Evolutionary conservation across 2,113 vertebrate genomes (phyloP).

Genomic region (Pangasianodon hypophthalmus): DNA sequence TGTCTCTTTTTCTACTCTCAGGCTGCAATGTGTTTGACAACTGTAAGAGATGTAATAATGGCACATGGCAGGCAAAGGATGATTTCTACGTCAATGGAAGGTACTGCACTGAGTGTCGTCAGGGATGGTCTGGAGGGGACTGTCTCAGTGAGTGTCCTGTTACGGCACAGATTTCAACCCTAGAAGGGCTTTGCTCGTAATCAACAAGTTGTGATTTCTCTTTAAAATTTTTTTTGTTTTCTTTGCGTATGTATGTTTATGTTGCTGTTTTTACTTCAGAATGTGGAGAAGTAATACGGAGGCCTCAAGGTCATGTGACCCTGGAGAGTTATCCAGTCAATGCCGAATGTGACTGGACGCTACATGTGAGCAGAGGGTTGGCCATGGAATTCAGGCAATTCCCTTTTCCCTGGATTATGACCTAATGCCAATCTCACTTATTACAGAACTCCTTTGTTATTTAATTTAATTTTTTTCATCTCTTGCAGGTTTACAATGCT

Average conservation of each 20-base stretch:
- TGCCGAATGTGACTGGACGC: conserved; percentile 85
- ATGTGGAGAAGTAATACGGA: conserved; percentile 81
- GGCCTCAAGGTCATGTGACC: conserved; percentile 81
- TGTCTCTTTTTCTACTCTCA: conserved; percentile 38
- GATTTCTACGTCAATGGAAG: conserved; percentile 88
- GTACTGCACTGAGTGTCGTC: conserved; percentile 85
- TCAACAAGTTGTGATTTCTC: not conserved
- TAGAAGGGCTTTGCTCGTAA: not conserved
- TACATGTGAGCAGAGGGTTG: conserved; percentile 76
- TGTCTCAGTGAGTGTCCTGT: conserved; percentile 84
- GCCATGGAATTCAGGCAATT: conserved; percentile 82
- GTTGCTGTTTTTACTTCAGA: conserved; percentile 65
- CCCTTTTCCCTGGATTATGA: not conserved
- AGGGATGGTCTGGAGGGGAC: conserved; percentile 91
- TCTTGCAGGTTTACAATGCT: conserved; percentile 81
- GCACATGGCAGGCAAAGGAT: conserved; percentile 85
- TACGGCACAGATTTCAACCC: not conserved
- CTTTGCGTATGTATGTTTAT: not conserved
- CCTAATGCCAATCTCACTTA: not conserved
- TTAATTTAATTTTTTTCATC: not conserved
- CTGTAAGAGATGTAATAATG: conserved; percentile 88
- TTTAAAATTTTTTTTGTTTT: not conserved
- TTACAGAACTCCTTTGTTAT: not conserved
- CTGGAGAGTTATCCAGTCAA: conserved; percentile 88
- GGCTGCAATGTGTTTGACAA: conserved; percentile 89